These are phyloP conservation scores for Cataglyphis cursor DNA, from an alignment of 2,888 invertebrate species.

Conservation along the genomic window DNA sequence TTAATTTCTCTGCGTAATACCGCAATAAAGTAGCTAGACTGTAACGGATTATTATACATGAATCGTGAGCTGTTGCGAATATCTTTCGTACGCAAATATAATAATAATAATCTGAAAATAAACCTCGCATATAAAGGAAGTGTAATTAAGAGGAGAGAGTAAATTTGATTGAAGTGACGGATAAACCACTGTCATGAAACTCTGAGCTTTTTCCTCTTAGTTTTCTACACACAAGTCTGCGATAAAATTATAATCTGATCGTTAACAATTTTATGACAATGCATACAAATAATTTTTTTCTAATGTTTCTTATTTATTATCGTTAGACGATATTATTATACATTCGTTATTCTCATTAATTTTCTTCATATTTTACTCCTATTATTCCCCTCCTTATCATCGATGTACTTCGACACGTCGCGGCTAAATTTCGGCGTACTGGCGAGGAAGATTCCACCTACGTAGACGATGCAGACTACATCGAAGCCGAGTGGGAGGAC, in stretches of 20 bases:
- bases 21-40: constrained; percentile 53
- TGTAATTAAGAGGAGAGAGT: neutral
- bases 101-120: constrained; percentile 46
- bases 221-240: neutral
- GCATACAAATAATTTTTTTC: neutral
- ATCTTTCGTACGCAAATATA: constrained; percentile 22
- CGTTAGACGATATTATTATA: too few species aligned
- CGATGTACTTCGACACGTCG: constrained; percentile 15
- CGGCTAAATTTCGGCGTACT: constrained; percentile 34
- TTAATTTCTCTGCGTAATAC: constrained; percentile 57
- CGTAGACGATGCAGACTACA: constrained; percentile 53
- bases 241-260: constrained; percentile 6
- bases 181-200: neutral
- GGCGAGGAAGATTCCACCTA: constrained; percentile 36
- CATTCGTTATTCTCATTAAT: neutral
- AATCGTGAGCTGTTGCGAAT: constrained; percentile 42
- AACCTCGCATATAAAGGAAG: neutral
- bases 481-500: constrained; percentile 60
- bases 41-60: constrained; percentile 47
- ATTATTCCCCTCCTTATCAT: neutral
- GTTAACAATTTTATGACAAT: neutral
- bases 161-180: constrained; percentile 10
- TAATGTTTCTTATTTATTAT: neutral
- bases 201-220: constrained; percentile 1
- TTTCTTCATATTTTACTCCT: neutral